These are phyloP conservation scores for Morus bassanus DNA, from an alignment of 2,797 vertebrate genomes.

Conservation along the genomic window DNA sequence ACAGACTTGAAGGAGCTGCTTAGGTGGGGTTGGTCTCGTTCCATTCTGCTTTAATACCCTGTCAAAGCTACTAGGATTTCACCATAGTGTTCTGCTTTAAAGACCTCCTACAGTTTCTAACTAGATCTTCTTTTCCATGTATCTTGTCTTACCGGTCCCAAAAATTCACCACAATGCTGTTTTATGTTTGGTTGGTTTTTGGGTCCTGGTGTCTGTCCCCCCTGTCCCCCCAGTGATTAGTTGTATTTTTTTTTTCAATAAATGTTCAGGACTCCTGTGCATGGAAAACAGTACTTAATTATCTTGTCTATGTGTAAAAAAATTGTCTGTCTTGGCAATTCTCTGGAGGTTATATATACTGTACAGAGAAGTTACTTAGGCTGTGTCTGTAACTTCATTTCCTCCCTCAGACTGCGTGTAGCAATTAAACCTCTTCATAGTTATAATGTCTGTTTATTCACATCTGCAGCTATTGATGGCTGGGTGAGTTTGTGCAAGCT, in stretches of 20 bases:
- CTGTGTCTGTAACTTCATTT: not conserved
- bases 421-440: not conserved
- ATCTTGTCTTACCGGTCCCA: not conserved
- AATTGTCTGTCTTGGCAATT: not conserved
- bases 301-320: not conserved
- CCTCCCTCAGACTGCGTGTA: not conserved
- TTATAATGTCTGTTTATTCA: not conserved
- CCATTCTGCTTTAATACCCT: not conserved
- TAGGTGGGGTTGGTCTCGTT: not conserved
- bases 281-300: not conserved
- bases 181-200: not conserved
- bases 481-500: not conserved
- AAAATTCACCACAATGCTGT: not conserved
- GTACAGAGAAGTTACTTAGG: not conserved
- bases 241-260: not conserved
- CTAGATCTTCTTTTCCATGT: not conserved
- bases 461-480: not conserved
- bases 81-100: not conserved
- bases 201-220: no score
- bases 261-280: not conserved
- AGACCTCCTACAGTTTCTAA: not conserved
- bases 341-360: not conserved
- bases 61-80: not conserved
- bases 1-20: not conserved
- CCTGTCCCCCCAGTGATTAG: accelerated